phyloP scores from a whole-genome alignment of 2,113 vertebrate genomes.

The Origma solitaria region DNA sequence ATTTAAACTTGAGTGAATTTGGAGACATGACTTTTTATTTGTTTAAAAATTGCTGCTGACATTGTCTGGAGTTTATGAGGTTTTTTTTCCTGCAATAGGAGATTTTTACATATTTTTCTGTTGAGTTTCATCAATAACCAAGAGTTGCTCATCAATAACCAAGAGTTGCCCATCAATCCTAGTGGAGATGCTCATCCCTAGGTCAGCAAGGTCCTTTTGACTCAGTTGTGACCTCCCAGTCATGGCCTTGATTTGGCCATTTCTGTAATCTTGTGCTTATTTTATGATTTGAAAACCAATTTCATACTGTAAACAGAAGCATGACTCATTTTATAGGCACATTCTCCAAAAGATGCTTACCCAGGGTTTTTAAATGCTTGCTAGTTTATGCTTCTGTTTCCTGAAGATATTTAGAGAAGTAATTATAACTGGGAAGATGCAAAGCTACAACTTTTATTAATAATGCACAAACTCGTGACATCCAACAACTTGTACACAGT shows the following conservation, averaged over 20 bases:
- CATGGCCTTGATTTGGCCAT: not conserved
- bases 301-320: not conserved
- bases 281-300: not conserved
- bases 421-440: not conserved
- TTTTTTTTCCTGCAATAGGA: not conserved
- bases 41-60: not conserved
- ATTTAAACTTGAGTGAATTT: not conserved
- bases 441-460: conserved; percentile 28
- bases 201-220: not conserved
- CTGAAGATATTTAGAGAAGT: conserved; percentile 38
- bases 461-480: conserved; percentile 16
- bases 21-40: not conserved
- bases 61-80: not conserved
- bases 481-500: not conserved
- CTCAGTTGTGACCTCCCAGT: not conserved
- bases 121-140: not conserved
- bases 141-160: not conserved
- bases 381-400: not conserved
- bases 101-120: rapidly evolving
- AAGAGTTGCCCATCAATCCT: not conserved
- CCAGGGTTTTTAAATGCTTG: not conserved
- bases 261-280: not conserved
- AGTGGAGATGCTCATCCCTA: not conserved
- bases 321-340: not conserved
- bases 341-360: not conserved